phyloP scores from a whole-genome alignment of 2,797 vertebrate genomes.

The Crocodylus rhombifer region DNA sequence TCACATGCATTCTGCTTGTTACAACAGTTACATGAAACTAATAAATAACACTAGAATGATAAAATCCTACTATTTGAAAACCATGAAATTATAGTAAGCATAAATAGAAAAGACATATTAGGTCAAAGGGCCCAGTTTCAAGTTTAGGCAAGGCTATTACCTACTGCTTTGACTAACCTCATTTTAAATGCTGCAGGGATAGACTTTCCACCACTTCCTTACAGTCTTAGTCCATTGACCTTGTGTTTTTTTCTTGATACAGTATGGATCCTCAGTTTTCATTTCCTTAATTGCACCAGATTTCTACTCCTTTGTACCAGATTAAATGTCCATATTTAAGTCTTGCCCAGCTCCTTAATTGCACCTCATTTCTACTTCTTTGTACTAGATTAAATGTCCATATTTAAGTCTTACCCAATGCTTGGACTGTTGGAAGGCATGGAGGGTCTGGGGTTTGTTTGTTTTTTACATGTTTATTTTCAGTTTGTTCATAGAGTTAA shows the following conservation, averaged over 20 bases:
- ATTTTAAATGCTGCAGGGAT: not conserved
- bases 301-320: not conserved
- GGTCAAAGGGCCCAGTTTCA: constrained; percentile 16
- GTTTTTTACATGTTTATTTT: not conserved
- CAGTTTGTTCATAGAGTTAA: not conserved
- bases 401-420: not conserved
- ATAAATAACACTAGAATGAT: not conserved
- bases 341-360: not conserved
- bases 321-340: not conserved
- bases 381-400: not conserved
- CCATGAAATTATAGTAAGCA: constrained; percentile 25
- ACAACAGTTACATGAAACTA: not conserved
- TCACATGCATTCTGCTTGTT: not conserved
- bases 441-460: not conserved
- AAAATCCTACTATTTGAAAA: not conserved
- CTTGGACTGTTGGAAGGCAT: accelerated
- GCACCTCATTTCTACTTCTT: not conserved
- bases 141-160: constrained; percentile 27
- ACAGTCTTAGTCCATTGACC: not conserved
- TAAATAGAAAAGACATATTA: constrained; percentile 4
- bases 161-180: constrained; percentile 39
- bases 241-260: not conserved
- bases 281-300: not conserved
- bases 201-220: not conserved
- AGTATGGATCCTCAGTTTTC: no score